Conservation (phyloP, 2,113 vertebrate species). For the Chionodraco myersi region DNA sequence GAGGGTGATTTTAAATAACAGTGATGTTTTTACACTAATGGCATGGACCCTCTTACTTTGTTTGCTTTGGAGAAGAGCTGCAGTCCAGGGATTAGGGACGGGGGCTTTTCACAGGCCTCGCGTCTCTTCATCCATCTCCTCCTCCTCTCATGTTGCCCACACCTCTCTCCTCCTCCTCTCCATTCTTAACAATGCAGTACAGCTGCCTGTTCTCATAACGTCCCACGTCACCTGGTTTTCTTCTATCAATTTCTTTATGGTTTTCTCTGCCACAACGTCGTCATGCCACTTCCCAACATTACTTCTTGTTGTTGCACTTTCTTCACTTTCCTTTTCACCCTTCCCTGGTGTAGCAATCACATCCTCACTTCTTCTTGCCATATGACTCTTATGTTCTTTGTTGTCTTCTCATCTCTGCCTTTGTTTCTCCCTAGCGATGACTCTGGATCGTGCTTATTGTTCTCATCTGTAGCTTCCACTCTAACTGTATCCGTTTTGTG, state of each 20-base stretch:
- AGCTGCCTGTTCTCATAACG: slow-evolving; percentile 5
- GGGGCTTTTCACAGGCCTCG: slow-evolving; percentile 29
- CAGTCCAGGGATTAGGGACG: slow-evolving; percentile 13
- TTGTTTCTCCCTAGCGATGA: slow-evolving; percentile 14
- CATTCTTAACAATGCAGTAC: slow-evolving; percentile 25
- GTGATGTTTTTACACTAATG: slow-evolving; percentile 18
- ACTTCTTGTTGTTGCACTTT: background rate
- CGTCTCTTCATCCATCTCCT: slow-evolving; percentile 6
- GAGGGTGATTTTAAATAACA: slow-evolving; percentile 16
- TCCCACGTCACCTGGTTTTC: slow-evolving; percentile 11
- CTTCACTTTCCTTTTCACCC: background rate
- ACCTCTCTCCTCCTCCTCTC: slow-evolving; percentile 25
- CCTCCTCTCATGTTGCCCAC: slow-evolving; percentile 30
- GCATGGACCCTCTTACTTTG: slow-evolving; percentile 15
- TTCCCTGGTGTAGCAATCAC: slow-evolving; percentile 1
- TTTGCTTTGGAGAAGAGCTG: slow-evolving; percentile 35
- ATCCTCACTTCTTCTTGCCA: slow-evolving; percentile 8
- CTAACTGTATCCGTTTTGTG: slow-evolving; percentile 9
- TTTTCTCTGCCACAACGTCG: slow-evolving; percentile 1
- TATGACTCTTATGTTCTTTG: background rate
- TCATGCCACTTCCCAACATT: background rate
- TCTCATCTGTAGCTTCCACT: slow-evolving; percentile 24
- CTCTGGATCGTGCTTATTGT: slow-evolving; percentile 20
- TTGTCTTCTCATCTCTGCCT: background rate
- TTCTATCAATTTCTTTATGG: background rate